These are phyloP conservation scores for Atta colombica DNA, from an alignment of 1,140 invertebrate genomes.

Conservation along the genomic window DNA sequence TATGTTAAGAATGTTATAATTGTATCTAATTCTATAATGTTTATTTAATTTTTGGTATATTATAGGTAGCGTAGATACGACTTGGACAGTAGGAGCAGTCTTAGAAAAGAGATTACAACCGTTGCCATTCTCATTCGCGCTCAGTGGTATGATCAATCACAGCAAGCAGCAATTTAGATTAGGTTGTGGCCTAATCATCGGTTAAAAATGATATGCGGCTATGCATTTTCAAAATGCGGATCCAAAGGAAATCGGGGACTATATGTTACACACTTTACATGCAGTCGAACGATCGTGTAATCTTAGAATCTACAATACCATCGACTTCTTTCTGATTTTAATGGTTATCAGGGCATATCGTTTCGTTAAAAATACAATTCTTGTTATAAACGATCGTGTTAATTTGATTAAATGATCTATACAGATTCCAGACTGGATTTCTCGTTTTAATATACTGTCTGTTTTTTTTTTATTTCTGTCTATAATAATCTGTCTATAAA, in stretches of 20 bases:
- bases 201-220: conserved; percentile 86
- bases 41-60: conserved; percentile 60
- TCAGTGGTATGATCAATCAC: conserved; percentile 98
- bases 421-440: conserved; percentile 31
- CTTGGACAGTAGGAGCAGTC: conserved; percentile 97
- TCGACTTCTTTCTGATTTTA: conserved; percentile 44
- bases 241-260: conserved; percentile 47
- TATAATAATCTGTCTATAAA: neutral
- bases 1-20: neutral
- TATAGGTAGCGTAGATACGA: conserved; percentile 96
- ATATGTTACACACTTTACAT: conserved; percentile 11
- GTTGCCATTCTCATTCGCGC: conserved; percentile 96
- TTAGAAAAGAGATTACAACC: conserved; percentile 97
- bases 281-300: conserved; percentile 55
- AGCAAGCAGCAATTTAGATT: conserved; percentile 95
- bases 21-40: neutral
- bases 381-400: conserved; percentile 67
- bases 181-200: conserved; percentile 95
- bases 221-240: conserved; percentile 45
- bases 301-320: conserved; percentile 40
- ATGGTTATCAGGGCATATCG: conserved; percentile 33
- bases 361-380: conserved; percentile 52
- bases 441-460: conserved; percentile 19
- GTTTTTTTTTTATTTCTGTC: neutral
- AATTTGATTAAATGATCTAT: conserved; percentile 70